Conservation (phyloP, 2,888 invertebrate species). For the Arge pagana region DNA sequence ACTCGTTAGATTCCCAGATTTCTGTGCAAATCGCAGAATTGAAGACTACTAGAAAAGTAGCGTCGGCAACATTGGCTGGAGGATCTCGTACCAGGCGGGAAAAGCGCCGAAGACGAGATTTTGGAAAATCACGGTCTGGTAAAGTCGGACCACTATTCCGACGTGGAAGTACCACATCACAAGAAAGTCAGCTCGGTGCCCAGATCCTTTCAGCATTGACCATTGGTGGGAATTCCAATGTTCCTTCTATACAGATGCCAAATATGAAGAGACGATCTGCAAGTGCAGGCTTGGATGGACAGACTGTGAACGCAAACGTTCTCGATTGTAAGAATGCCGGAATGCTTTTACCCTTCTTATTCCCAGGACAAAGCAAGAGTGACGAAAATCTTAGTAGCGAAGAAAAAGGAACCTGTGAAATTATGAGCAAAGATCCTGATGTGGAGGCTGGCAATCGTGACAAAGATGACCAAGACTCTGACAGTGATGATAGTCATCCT, state of each 20-base stretch:
- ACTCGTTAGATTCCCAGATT: conserved; percentile 86
- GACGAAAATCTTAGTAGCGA: conserved; percentile 52
- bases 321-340: conserved; percentile 44
- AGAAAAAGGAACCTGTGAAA: conserved; percentile 31
- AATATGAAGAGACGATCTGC: conserved; percentile 62
- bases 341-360: conserved; percentile 56
- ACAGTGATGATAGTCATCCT: conserved; percentile 47
- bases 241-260: conserved; percentile 62
- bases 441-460: conserved; percentile 40
- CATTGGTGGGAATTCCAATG: conserved; percentile 59
- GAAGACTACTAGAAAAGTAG: conserved; percentile 72
- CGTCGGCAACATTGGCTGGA: conserved; percentile 52
- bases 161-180: conserved; percentile 75
- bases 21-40: conserved; percentile 84
- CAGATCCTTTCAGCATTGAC: conserved; percentile 70
- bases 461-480: conserved; percentile 46
- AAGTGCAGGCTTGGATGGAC: conserved; percentile 60
- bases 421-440: conserved; percentile 36
- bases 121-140: conserved; percentile 51
- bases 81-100: conserved; percentile 55
- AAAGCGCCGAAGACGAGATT: conserved; percentile 55
- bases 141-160: conserved; percentile 51
- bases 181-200: conserved; percentile 79
- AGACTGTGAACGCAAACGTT: conserved; percentile 43
- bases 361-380: conserved; percentile 60